Evolutionary conservation across 2,113 vertebrate genomes (phyloP).

Genomic region (Pavo muticus): DNA sequence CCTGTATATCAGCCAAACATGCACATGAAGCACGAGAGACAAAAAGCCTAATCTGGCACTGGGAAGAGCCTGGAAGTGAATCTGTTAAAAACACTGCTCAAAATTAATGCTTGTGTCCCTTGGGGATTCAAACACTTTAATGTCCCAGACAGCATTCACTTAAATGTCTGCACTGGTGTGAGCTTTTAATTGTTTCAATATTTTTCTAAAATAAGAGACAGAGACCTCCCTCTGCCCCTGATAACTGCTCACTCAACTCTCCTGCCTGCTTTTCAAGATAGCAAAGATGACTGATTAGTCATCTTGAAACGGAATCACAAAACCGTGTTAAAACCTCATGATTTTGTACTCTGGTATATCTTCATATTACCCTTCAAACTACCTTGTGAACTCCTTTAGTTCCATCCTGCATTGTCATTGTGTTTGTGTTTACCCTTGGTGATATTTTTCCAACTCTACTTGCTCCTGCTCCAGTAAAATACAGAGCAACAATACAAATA

Average conservation of each 20-base stretch:
- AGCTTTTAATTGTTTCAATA: background rate
- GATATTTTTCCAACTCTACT: background rate
- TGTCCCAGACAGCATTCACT: background rate
- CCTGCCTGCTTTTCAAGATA: background rate
- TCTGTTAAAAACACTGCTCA: background rate
- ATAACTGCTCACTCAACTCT: background rate
- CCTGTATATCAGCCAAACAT: accelerated
- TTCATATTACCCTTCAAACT: background rate
- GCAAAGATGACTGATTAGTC: background rate
- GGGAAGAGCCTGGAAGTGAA: background rate
- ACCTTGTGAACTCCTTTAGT: background rate
- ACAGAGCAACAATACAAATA: background rate
- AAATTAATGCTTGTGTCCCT: background rate
- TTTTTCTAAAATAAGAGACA: background rate
- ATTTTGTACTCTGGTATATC: background rate
- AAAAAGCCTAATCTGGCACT: background rate
- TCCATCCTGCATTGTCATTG: background rate
- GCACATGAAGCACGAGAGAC: accelerated
- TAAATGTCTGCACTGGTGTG: background rate
- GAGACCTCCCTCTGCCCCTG: background rate
- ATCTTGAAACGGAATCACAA: background rate
- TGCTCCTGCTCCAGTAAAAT: background rate
- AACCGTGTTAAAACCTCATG: background rate
- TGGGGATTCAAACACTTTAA: background rate
- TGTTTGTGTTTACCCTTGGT: background rate